Percentiles rank a stretch among this genome's conserved stretches.
Conservation (phyloP, 1,140 invertebrate genomes). For the Zophobas morio region DNA sequence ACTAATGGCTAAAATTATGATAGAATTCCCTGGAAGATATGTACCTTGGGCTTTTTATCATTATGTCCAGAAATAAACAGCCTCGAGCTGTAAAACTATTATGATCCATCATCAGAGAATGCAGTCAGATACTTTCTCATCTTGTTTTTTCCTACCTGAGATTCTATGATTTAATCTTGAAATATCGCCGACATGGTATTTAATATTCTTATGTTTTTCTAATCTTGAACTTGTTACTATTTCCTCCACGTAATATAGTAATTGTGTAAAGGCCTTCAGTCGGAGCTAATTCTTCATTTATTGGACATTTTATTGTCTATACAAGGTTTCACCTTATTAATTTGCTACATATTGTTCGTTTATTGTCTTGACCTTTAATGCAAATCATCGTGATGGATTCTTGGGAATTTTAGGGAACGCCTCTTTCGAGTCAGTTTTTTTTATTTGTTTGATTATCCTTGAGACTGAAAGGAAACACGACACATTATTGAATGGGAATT, state of each 20-base stretch:
- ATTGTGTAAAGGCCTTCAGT: constrained; percentile 24
- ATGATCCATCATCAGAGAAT: constrained; percentile 32
- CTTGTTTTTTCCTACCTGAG: constrained; percentile 10
- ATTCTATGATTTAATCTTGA: constrained; percentile 30
- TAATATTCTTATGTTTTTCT: neutral
- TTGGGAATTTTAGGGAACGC: constrained; percentile 36
- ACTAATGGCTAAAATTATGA: constrained; percentile 23
- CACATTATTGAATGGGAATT: neutral
- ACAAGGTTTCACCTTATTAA: constrained; percentile 19
- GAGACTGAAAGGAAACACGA: constrained; percentile 7
- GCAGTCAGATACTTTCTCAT: constrained; percentile 27
- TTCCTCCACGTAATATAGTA: neutral
- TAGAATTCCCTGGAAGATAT: constrained; percentile 2
- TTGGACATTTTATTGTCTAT: constrained; percentile 36
- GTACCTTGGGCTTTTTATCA: constrained; percentile 6
- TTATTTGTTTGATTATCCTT: constrained; percentile 22
- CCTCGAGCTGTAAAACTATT: constrained; percentile 26
- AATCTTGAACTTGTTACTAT: constrained; percentile 30
- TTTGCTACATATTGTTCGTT: constrained; percentile 32
- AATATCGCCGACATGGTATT: constrained; percentile 12
- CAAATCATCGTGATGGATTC: constrained; percentile 41
- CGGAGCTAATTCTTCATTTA: constrained; percentile 23
- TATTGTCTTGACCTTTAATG: constrained; percentile 23
- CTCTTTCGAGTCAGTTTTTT: constrained; percentile 12
- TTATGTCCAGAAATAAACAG: constrained; percentile 18